Evolutionary conservation across 2,888 invertebrate species (phyloP), one percentile per base, ranked within the genome.

Genomic region (Catocala sponsa): DNA sequence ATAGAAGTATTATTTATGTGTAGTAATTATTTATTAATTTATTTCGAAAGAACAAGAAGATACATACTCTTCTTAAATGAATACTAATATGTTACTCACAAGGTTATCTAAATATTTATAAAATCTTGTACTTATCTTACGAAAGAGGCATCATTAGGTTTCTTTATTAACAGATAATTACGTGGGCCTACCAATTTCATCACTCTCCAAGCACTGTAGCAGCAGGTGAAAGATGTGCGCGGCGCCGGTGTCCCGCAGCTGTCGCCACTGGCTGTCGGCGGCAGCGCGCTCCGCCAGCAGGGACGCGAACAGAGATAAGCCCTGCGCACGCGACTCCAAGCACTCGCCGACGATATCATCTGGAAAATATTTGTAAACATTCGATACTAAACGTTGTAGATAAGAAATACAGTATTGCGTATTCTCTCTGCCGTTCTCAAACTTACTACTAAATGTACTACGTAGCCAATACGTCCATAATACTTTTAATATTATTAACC

Each of bases 161-260:
- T 25, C 2, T 25, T 25, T 25, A 25, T 25, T 25, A 25, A 25
- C 25, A 9, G 35, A 6, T 9, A 47, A 32, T 13, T 7, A 46
- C 15, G 15, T 15, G 12, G 5, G 43, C 53, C 9, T 80, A 94
- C 94, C 93, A 55, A 60, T 57, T 59, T 88, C 81, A 50, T 88
- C 86, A 48, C 76, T 83, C 38, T 89, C 83, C 67, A 94, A 73
- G 48, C 85, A 83, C 66, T 90, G 88, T 11, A 90, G 70, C 5
- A 94, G 47, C 49, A 89, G 63, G 68, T 81, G 75, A 51, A 92
- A 84, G 66, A 91, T 78, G 0, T 80, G 51, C 7, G 57, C 65
- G 0, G 84, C 68, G 2, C 73, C 65, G 0, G 84, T 72, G 2
- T 85, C 82, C 35, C 69, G 83, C 33, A 93, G 63, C 35, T 84